These are phyloP conservation scores for Dicrurus megarhynchus DNA, from an alignment of 2,113 vertebrate genomes.

Conservation along the genomic window DNA sequence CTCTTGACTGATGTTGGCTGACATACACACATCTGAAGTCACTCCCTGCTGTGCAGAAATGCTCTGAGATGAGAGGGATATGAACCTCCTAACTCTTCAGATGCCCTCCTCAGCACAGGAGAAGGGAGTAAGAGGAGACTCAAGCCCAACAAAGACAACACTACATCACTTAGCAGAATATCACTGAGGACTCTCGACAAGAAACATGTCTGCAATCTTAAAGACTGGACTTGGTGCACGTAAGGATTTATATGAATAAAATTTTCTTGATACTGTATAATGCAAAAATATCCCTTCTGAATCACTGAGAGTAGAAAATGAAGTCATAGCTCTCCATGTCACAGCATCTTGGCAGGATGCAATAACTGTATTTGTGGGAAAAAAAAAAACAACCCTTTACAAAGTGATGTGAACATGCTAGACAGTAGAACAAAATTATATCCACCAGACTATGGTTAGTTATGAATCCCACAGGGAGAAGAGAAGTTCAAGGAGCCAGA, in stretches of 20 bases:
- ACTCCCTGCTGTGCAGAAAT: not conserved
- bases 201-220: not conserved
- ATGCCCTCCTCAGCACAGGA: not conserved
- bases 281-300: not conserved
- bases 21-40: not conserved
- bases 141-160: not conserved
- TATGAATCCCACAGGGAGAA: not conserved
- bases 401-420: not conserved
- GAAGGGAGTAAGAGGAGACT: not conserved
- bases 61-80: not conserved
- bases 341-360: not conserved
- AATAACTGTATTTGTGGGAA: not conserved
- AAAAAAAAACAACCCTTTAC: not conserved
- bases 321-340: not conserved
- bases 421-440: not conserved
- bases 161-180: not conserved
- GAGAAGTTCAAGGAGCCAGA: conserved; percentile 6
- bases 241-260: not conserved
- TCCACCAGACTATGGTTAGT: not conserved
- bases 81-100: not conserved
- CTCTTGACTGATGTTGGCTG: not conserved
- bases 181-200: not conserved
- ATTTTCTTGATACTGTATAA: not conserved
- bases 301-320: not conserved
- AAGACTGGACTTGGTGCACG: not conserved